Percentiles rank a stretch among this genome's conserved stretches.
Evolutionary conservation across 2,113 vertebrate species (phyloP).

Genomic region (Steatornis caripensis): DNA sequence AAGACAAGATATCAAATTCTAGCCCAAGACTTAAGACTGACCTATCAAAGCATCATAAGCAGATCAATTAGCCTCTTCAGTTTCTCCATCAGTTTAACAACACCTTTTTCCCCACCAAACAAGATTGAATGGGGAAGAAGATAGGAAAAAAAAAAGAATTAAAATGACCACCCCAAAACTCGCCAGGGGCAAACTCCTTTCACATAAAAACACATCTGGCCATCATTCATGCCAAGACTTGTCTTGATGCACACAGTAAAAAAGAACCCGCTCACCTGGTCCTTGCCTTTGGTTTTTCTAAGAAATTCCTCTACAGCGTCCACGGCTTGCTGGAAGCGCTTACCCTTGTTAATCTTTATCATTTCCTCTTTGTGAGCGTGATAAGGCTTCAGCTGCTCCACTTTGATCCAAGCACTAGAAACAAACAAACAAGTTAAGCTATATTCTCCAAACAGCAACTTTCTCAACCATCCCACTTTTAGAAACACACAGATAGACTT

Average conservation of each 20-base stretch:
- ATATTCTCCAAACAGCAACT: not conserved
- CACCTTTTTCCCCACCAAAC: not conserved
- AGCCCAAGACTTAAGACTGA: not conserved
- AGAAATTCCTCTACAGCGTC: conserved; percentile 97
- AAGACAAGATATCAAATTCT: not conserved
- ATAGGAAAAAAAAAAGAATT: not conserved
- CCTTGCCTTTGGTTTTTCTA: conserved; percentile 92
- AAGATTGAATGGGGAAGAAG: not conserved
- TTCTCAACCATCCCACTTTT: not conserved
- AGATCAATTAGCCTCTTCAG: not conserved
- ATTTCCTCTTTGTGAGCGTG: conserved; percentile 97
- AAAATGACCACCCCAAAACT: not conserved
- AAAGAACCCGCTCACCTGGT: conserved; percentile 79
- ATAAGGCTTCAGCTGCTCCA: conserved; percentile 98
- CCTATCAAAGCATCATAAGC: not conserved
- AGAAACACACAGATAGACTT: not conserved
- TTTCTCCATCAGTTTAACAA: not conserved
- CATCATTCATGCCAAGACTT: not conserved
- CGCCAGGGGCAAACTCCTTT: not conserved
- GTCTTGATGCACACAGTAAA: not conserved
- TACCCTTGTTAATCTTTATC: conserved; percentile 99
- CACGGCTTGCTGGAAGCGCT: conserved; percentile 96
- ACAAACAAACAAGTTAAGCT: not conserved
- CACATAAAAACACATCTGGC: not conserved
- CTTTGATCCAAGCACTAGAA: conserved; percentile 97